Percentiles rank a stretch among this genome's conserved stretches.
Conservation (phyloP, 1,140 invertebrate genomes). For the Trinorchestia longiramus region DNA sequence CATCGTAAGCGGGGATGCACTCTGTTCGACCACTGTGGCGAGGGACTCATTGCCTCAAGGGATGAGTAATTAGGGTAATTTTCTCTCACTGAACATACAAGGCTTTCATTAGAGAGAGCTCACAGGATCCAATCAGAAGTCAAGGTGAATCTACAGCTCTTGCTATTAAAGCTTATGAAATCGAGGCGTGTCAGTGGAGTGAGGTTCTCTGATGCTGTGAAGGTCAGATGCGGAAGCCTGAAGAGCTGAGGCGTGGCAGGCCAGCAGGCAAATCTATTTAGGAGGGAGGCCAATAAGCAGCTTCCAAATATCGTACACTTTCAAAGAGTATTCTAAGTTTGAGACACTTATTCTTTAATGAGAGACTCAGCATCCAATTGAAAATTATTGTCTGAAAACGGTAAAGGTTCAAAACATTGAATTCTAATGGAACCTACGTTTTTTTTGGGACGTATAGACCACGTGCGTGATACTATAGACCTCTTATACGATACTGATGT, state of each 20-base stretch:
- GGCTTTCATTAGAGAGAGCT: slow-evolving; percentile 33
- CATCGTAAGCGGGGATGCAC: too few relatives aligned
- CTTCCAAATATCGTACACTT: not conserved
- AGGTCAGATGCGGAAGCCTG: not conserved
- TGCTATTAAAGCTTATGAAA: not conserved
- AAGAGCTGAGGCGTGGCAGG: not conserved
- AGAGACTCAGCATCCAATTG: not conserved
- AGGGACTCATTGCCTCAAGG: slow-evolving; percentile 41
- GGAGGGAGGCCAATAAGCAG: not conserved
- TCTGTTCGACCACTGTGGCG: too few relatives aligned
- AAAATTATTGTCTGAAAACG: not conserved
- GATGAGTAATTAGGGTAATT: slow-evolving; percentile 49
- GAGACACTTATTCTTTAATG: not conserved
- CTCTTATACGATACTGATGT: too few relatives aligned
- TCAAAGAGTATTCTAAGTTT: not conserved
- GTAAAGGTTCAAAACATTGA: too few relatives aligned
- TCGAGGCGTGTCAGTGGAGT: not conserved
- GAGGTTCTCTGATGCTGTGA: too few relatives aligned
- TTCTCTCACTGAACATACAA: slow-evolving; percentile 24
- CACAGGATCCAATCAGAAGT: slow-evolving; percentile 39
- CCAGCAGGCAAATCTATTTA: not conserved
- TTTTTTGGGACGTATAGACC: too few relatives aligned
- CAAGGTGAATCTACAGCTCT: not conserved
- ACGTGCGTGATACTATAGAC: too few relatives aligned
- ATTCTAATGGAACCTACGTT: too few relatives aligned